Conservation (phyloP, 2,797 vertebrate genomes). For the Furcifer pardalis region DNA sequence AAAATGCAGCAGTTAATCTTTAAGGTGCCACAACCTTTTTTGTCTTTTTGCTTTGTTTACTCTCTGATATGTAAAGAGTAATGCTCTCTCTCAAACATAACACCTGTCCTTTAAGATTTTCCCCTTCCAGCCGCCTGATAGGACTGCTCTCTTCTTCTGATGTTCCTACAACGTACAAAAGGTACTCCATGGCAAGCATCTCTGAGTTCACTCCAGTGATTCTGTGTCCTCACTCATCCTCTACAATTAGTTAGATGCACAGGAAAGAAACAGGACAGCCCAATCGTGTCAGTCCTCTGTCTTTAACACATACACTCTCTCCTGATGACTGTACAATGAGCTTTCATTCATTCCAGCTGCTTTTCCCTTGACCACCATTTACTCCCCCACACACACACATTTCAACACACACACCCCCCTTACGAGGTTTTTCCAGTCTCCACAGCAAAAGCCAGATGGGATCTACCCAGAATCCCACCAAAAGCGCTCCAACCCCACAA, state of each 20-base stretch:
- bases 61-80: no score
- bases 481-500: neutral
- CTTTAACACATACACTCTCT: neutral
- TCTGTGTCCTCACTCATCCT: neutral
- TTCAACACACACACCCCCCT: no score
- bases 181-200: neutral
- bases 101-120: neutral
- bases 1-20: no score
- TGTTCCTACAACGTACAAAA: neutral
- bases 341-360: neutral
- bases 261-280: neutral
- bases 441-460: neutral
- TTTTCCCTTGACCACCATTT: neutral
- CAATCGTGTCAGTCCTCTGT: neutral
- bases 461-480: slow-evolving; percentile 10
- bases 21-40: no score
- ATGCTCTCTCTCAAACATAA: neutral
- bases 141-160: neutral
- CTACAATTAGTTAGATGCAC: no score
- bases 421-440: neutral
- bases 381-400: neutral
- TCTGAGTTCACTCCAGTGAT: neutral
- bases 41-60: no score
- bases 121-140: no score
- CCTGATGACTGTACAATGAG: neutral